Percentiles rank a stretch among this genome's conserved stretches.
phyloP scores from a whole-genome alignment of 2,113 vertebrate genomes.

The Puma concolor region DNA sequence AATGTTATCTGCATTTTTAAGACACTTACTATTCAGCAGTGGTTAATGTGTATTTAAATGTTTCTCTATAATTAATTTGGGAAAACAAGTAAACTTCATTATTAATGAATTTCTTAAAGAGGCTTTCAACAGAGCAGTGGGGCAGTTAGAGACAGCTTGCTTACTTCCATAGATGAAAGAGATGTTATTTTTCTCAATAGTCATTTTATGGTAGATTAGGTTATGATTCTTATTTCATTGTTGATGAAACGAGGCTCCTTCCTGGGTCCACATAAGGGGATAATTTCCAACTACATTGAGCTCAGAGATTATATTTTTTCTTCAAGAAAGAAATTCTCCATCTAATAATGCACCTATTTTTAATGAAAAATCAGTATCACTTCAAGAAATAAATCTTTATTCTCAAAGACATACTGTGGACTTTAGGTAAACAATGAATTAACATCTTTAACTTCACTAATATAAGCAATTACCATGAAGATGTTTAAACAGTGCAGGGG shows the following conservation, averaged over 20 bases:
- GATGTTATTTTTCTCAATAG: background rate
- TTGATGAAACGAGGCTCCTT: background rate
- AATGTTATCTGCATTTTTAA: conserved; percentile 37
- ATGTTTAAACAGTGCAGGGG: conserved; percentile 58
- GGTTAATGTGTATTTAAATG: conserved; percentile 62
- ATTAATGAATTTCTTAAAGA: conserved; percentile 56
- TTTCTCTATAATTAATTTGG: conserved; percentile 65
- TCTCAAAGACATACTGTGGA: conserved; percentile 52
- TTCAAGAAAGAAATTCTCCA: conserved; percentile 57
- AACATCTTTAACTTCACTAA: conserved; percentile 64
- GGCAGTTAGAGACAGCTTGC: background rate
- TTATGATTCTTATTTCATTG: conserved; percentile 34
- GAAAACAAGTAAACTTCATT: conserved; percentile 56
- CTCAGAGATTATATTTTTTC: background rate
- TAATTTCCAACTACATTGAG: background rate
- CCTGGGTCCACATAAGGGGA: background rate
- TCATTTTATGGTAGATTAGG: background rate
- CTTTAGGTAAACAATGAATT: conserved; percentile 68
- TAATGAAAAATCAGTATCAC: background rate
- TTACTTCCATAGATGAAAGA: background rate
- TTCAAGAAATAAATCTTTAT: conserved; percentile 51
- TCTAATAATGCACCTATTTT: background rate
- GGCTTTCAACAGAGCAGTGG: background rate
- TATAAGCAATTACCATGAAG: conserved; percentile 51
- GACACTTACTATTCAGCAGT: background rate